phyloP scores from a whole-genome alignment of 2,888 invertebrate species.

The Syritta pipiens region DNA sequence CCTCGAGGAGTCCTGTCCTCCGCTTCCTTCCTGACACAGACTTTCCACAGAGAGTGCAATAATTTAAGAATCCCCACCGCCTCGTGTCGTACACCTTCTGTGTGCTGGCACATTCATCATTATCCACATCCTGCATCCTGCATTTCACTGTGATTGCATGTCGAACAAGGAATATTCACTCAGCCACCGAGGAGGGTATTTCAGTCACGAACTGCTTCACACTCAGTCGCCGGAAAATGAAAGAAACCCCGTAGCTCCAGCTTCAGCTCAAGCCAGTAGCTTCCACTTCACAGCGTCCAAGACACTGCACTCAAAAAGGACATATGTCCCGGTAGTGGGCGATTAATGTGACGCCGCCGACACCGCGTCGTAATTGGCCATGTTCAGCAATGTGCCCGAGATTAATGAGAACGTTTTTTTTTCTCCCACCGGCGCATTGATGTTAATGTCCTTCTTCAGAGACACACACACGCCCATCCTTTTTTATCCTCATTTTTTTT shows the following conservation, averaged over 20 bases:
- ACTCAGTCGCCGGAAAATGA: slow-evolving; percentile 41
- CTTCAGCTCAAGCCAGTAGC: slow-evolving; percentile 46
- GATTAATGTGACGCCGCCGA: slow-evolving; percentile 33
- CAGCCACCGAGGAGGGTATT: slow-evolving; percentile 15
- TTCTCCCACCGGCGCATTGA: slow-evolving; percentile 5
- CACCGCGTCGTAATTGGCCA: slow-evolving; percentile 41
- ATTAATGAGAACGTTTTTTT: slow-evolving; percentile 19
- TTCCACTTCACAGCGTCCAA: slow-evolving; percentile 8
- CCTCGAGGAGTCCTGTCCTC: slow-evolving; percentile 10
- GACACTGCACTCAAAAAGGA: neutral
- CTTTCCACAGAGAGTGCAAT: too few species aligned
- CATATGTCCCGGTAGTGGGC: neutral
- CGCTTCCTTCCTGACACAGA: slow-evolving; percentile 39
- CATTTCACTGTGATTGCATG: slow-evolving; percentile 46
- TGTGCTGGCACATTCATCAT: slow-evolving; percentile 42
- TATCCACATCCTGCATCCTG: slow-evolving; percentile 51
- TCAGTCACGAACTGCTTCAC: slow-evolving; percentile 60
- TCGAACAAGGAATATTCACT: slow-evolving; percentile 23
- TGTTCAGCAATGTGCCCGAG: slow-evolving; percentile 39
- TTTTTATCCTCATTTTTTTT: neutral
- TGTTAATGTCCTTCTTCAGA: slow-evolving; percentile 24
- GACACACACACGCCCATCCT: neutral
- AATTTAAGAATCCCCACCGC: too few species aligned
- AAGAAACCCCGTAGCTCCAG: slow-evolving; percentile 52
- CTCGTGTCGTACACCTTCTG: too few species aligned